phyloP scores from a whole-genome alignment of 2,888 invertebrate species.

The Conus canariensis region DNA sequence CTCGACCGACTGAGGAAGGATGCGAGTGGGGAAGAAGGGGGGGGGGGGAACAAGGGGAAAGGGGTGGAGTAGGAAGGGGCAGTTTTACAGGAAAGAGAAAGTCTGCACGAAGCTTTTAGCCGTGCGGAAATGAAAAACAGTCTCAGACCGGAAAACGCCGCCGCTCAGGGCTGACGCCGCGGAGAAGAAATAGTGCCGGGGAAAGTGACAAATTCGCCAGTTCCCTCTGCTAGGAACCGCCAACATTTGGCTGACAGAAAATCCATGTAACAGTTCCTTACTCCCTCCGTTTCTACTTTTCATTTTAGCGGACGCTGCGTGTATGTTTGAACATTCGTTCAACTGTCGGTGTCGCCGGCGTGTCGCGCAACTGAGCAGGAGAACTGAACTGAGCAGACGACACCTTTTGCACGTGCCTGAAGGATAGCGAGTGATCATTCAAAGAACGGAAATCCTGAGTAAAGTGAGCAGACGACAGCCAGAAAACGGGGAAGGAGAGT shows the following conservation, averaged over 20 bases:
- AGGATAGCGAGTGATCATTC: neutral
- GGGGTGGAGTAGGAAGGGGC: neutral
- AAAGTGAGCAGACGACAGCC: neutral
- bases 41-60: neutral
- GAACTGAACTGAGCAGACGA: too few species aligned
- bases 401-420: neutral
- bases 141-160: slow-evolving; percentile 42
- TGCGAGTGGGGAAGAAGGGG: neutral
- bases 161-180: slow-evolving; percentile 31
- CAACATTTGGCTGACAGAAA: neutral
- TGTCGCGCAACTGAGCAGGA: neutral
- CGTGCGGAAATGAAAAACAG: slow-evolving; percentile 40
- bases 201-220: neutral
- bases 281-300: neutral
- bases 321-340: too few species aligned
- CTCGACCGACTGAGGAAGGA: neutral
- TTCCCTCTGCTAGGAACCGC: neutral
- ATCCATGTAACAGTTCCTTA: neutral
- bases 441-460: slow-evolving; percentile 1
- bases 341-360: too few species aligned
- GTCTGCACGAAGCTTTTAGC: slow-evolving; percentile 36
- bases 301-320: neutral
- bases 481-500: neutral
- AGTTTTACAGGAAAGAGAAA: neutral
- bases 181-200: slow-evolving; percentile 22